Percentiles rank a stretch among this genome's conserved stretches.
phyloP scores from a whole-genome alignment of 1,140 invertebrate species.

The Caerostris extrusa region DNA sequence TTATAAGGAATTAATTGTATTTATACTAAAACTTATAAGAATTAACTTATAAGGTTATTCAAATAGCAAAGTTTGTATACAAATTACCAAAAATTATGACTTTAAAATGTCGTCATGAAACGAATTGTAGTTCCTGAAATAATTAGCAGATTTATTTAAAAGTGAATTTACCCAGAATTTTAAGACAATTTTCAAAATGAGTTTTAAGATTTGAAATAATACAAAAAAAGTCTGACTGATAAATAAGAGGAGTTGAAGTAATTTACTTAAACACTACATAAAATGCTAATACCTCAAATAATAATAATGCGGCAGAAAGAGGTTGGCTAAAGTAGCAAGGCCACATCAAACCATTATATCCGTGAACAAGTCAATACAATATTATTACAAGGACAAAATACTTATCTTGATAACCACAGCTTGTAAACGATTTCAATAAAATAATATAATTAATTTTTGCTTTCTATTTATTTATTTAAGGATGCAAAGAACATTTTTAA shows the following conservation, averaged over 20 bases:
- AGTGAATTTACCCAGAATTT: neutral
- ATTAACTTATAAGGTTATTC: too few relatives aligned
- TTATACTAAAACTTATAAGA: too few relatives aligned
- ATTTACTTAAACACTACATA: neutral
- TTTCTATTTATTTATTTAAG: neutral
- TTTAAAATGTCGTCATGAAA: too few relatives aligned
- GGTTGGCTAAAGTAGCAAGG: neutral
- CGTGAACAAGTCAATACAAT: neutral
- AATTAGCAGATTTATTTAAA: too few relatives aligned
- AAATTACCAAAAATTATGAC: too few relatives aligned
- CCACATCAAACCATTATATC: neutral
- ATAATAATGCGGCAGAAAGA: slow-evolving; percentile 1
- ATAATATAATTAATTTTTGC: neutral
- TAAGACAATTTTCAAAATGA: too few relatives aligned
- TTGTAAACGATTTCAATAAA: neutral
- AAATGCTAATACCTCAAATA: neutral
- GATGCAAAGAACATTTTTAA: neutral
- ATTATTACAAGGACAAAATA: neutral
- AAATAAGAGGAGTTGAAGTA: neutral
- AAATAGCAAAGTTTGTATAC: too few relatives aligned
- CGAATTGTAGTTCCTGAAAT: too few relatives aligned
- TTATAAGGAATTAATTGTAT: too few relatives aligned
- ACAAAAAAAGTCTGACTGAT: neutral
- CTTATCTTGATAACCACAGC: neutral
- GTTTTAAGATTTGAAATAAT: neutral